Conservation (phyloP, 2,113 vertebrate genomes). For the Atrichornis clamosus region DNA sequence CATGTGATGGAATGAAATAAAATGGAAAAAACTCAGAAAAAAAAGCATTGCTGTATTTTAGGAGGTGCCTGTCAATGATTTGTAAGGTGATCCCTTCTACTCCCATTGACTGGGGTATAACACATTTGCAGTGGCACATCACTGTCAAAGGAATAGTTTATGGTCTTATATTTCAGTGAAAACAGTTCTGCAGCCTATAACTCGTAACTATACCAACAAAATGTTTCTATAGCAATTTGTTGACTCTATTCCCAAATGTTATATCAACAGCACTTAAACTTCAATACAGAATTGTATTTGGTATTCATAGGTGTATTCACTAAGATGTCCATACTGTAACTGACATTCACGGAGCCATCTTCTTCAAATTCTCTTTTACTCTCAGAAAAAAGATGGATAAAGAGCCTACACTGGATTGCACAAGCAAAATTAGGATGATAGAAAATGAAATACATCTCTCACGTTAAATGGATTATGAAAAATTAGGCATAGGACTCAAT, state of each 20-base stretch:
- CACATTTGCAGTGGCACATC: not conserved
- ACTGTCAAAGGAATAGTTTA: not conserved
- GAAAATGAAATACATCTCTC: not conserved
- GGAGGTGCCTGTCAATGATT: not conserved
- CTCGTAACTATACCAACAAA: not conserved
- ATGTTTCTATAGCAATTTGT: conserved; percentile 5
- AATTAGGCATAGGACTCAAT: not conserved
- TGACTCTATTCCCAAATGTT: not conserved
- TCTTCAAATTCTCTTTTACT: not conserved
- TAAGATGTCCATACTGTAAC: not conserved
- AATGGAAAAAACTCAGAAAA: not conserved
- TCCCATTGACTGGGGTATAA: not conserved
- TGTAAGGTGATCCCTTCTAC: not conserved
- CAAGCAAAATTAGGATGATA: not conserved
- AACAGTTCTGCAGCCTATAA: not conserved
- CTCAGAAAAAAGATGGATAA: not conserved
- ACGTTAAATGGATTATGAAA: not conserved
- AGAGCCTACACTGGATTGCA: not conserved
- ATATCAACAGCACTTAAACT: not conserved
- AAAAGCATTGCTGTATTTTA: not conserved
- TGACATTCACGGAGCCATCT: not conserved
- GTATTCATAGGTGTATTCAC: not conserved
- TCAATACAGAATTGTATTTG: not conserved
- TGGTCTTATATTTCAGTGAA: not conserved
- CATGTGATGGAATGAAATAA: not conserved